A percentile compares a stretch with the other conserved stretches of the same genome.
These are phyloP conservation scores for Bedellia somnulentella DNA, from an alignment of 2,888 invertebrate genomes.

Conservation along the genomic window DNA sequence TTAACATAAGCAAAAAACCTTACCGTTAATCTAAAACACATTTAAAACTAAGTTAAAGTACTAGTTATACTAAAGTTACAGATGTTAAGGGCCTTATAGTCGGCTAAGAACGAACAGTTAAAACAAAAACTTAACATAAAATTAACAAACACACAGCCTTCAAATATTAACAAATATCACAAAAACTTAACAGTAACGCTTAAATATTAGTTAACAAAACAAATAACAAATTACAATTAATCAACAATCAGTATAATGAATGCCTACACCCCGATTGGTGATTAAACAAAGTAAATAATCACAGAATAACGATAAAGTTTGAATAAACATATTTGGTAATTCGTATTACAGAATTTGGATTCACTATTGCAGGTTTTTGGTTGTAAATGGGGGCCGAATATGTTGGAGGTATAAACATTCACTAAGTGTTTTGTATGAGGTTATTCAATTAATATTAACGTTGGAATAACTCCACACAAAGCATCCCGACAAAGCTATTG, in stretches of 20 bases:
- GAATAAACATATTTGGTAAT: neutral
- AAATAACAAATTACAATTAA: slow-evolving; percentile 49
- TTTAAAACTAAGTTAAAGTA: slow-evolving; percentile 8
- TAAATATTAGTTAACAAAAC: too few species aligned
- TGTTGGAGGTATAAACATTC: slow-evolving; percentile 24
- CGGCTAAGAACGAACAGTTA: slow-evolving; percentile 33
- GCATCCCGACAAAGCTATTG: too few species aligned
- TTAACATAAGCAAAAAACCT: slow-evolving; percentile 38
- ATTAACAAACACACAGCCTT: slow-evolving; percentile 60
- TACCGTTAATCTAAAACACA: slow-evolving; percentile 12
- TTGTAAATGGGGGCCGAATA: neutral
- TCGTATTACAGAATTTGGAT: neutral
- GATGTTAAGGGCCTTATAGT: slow-evolving; percentile 36
- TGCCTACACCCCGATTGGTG: too few species aligned
- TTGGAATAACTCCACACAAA: too few species aligned
- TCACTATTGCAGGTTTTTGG: slow-evolving; percentile 2
- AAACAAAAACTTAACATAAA: slow-evolving; percentile 61
- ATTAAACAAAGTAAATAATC: too few species aligned
- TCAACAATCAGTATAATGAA: too few species aligned
- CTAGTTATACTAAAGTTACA: slow-evolving; percentile 13
- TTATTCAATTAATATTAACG: too few species aligned
- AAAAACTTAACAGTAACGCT: slow-evolving; percentile 54
- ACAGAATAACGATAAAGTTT: too few species aligned
- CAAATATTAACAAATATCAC: slow-evolving; percentile 32
- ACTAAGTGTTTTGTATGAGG: too few species aligned